phyloP scores from a whole-genome alignment of 2,888 invertebrate species.

The Biston stratarius region DNA sequence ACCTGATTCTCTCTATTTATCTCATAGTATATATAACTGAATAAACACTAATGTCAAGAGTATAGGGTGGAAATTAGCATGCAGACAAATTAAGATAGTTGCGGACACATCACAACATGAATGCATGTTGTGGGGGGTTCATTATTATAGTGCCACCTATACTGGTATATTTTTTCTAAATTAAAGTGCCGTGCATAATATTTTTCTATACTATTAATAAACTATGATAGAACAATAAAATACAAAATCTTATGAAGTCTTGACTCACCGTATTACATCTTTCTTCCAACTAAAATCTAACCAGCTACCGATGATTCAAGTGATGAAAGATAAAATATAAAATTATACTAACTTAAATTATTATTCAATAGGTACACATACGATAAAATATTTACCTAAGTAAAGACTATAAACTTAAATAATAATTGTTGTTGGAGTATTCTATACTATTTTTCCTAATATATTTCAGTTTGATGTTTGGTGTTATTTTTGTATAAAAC shows the following conservation, averaged over 20 bases:
- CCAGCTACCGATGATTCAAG: neutral
- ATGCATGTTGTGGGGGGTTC: too few species aligned
- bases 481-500: too few species aligned
- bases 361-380: too few species aligned
- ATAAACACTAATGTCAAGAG: neutral
- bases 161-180: neutral
- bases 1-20: too few species aligned
- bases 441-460: too few species aligned
- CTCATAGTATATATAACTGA: neutral
- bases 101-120: neutral
- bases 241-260: constrained; percentile 4
- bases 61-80: neutral
- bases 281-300: neutral
- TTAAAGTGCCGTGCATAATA: constrained; percentile 4
- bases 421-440: too few species aligned
- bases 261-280: neutral
- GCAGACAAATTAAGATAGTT: neutral
- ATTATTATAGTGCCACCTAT: neutral
- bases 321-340: neutral
- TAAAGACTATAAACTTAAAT: too few species aligned
- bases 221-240: constrained; percentile 32
- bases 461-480: too few species aligned
- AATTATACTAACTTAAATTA: too few species aligned
- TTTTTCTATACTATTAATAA: constrained; percentile 32
- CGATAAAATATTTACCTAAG: too few species aligned